Evolutionary conservation across 2,113 vertebrate genomes (phyloP).

Genomic region (Lichenostomus cassidix): DNA sequence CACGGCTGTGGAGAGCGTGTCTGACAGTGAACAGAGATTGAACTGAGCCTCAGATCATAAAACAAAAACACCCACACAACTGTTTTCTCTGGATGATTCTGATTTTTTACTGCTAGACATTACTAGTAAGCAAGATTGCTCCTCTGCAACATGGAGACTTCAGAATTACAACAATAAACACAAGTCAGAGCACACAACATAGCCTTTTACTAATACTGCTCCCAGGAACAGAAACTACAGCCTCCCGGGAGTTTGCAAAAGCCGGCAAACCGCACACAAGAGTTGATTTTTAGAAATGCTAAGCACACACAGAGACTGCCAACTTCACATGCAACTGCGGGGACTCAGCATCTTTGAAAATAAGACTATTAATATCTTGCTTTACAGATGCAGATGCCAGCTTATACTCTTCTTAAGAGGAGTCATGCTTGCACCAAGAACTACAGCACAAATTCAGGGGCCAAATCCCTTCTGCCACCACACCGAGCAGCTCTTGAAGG

Average conservation of each 20-base stretch:
- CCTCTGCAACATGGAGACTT: constrained; percentile 41
- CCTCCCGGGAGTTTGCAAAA: not conserved
- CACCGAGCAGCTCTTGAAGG: not conserved
- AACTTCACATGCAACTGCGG: not conserved
- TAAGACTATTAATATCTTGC: not conserved
- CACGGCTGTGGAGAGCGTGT: not conserved
- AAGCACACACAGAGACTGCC: not conserved
- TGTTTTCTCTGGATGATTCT: not conserved
- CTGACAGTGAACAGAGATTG: not conserved
- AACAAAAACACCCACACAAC: not conserved
- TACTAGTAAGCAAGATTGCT: constrained; percentile 19
- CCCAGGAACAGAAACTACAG: constrained; percentile 41
- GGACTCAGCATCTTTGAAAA: not conserved
- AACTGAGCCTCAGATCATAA: not conserved
- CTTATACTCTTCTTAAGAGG: not conserved
- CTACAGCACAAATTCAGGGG: not conserved
- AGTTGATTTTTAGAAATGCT: not conserved
- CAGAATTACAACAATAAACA: constrained; percentile 44
- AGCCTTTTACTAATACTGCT: constrained; percentile 26
- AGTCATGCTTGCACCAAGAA: not conserved
- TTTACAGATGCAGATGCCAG: not conserved
- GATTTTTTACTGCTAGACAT: constrained; percentile 22
- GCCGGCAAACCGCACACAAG: not conserved
- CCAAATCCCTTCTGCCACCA: not conserved
- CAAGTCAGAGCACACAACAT: constrained; percentile 1